Evolutionary conservation across 2,888 invertebrate genomes (phyloP).

Genomic region (Lasioglossum oenotherae): DNA sequence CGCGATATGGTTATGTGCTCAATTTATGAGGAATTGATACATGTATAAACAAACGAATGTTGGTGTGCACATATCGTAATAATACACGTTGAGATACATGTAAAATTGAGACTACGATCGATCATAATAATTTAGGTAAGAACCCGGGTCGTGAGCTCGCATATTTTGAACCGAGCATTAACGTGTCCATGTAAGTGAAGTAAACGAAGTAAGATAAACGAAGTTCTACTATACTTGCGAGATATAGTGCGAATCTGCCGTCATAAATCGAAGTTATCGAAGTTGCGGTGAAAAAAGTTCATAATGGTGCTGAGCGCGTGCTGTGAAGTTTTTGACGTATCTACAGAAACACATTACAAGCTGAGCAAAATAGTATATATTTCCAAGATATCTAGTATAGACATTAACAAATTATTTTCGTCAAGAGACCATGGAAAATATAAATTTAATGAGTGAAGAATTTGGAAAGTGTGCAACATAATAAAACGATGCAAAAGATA

Average conservation of each 20-base stretch:
- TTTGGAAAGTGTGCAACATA: neutral
- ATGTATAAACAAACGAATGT: neutral
- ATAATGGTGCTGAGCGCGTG: neutral
- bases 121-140: neutral
- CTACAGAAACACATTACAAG: neutral
- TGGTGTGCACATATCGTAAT: neutral
- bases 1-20: neutral
- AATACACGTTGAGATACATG: neutral
- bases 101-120: neutral
- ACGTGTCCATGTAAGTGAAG: neutral
- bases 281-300: neutral
- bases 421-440: no score
- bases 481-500: neutral
- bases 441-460: neutral
- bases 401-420: no score
- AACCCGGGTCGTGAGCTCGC: neutral
- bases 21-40: neutral
- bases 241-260: neutral
- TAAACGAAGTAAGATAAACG: neutral
- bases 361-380: neutral
- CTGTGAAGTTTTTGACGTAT: neutral
- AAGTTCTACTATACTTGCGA: neutral
- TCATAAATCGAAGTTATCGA: conserved; percentile 1
- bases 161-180: neutral
- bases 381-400: neutral